Percentiles rank a stretch among this genome's conserved stretches.
Evolutionary conservation across 2,797 vertebrate genomes (phyloP).

Genomic region (Etheostoma nigrum): DNA sequence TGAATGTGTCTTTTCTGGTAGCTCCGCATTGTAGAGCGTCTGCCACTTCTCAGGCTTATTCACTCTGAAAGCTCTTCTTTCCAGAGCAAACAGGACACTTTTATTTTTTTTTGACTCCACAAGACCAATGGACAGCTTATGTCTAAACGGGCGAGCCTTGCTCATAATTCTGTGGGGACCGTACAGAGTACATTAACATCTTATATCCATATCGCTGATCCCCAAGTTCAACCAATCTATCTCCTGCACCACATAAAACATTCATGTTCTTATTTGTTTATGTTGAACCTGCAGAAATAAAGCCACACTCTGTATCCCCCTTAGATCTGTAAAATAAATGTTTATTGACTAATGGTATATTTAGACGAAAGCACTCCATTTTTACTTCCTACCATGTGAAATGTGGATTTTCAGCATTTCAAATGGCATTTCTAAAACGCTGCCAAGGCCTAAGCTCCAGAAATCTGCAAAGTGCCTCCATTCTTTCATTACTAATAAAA

Average conservation of each 20-base stretch:
- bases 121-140: slow-evolving; percentile 76
- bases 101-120: slow-evolving; percentile 62
- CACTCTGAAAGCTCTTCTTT: slow-evolving; percentile 81
- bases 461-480: slow-evolving; percentile 78
- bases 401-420: slow-evolving; percentile 75
- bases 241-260: slow-evolving; percentile 77
- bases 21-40: slow-evolving; percentile 79
- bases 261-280: slow-evolving; percentile 74
- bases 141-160: slow-evolving; percentile 64
- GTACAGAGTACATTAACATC: slow-evolving; percentile 76
- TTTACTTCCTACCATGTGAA: slow-evolving; percentile 74
- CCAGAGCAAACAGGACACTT: slow-evolving; percentile 75
- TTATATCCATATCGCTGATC: slow-evolving; percentile 76
- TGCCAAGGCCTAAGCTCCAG: slow-evolving; percentile 69
- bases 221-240: slow-evolving; percentile 75
- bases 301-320: slow-evolving; percentile 65
- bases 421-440: slow-evolving; percentile 66
- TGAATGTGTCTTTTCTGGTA: slow-evolving; percentile 79
- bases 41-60: slow-evolving; percentile 83
- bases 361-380: slow-evolving; percentile 72
- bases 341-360: slow-evolving; percentile 79
- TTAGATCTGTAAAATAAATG: slow-evolving; percentile 77
- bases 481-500: slow-evolving; percentile 84
- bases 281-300: slow-evolving; percentile 67
- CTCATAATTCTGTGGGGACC: slow-evolving; percentile 75